Conservation (phyloP, 2,113 vertebrate species). For the Pollachius pollachius region DNA sequence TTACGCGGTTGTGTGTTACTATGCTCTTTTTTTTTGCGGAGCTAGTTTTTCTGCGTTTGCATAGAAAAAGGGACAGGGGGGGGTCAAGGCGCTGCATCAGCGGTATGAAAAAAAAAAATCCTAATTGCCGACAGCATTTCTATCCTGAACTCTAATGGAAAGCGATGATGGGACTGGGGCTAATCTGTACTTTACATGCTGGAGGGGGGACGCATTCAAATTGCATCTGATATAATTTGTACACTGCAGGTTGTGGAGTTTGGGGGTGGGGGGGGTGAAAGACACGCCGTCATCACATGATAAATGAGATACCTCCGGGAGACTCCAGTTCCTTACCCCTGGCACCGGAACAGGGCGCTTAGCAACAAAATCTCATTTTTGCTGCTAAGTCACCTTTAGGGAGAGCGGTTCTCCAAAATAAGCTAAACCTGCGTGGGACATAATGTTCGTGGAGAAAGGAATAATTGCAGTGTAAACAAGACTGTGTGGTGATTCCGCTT, state of each 20-base stretch:
- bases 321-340: slow-evolving; percentile 67
- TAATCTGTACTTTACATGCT: slow-evolving; percentile 65
- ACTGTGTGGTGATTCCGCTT: slow-evolving; percentile 37
- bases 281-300: slow-evolving; percentile 64
- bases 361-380: slow-evolving; percentile 78
- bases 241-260: slow-evolving; percentile 31
- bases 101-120: slow-evolving; percentile 12
- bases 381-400: slow-evolving; percentile 76
- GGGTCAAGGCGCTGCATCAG: slow-evolving; percentile 45
- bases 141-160: slow-evolving; percentile 38
- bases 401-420: slow-evolving; percentile 67
- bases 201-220: slow-evolving; percentile 55
- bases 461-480: slow-evolving; percentile 61
- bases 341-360: slow-evolving; percentile 71
- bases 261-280: slow-evolving; percentile 9
- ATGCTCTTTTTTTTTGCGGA: slow-evolving; percentile 43
- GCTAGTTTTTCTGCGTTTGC: slow-evolving; percentile 43
- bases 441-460: slow-evolving; percentile 51
- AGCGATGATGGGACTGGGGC: slow-evolving; percentile 41
- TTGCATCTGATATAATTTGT: slow-evolving; percentile 68
- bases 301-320: slow-evolving; percentile 73
- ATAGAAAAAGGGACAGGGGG: slow-evolving; percentile 38
- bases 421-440: slow-evolving; percentile 58
- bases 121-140: slow-evolving; percentile 35
- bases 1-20: slow-evolving; percentile 16